These are phyloP conservation scores for Melinaea marsaeus DNA, from an alignment of 2,888 invertebrate genomes.

Conservation along the genomic window DNA sequence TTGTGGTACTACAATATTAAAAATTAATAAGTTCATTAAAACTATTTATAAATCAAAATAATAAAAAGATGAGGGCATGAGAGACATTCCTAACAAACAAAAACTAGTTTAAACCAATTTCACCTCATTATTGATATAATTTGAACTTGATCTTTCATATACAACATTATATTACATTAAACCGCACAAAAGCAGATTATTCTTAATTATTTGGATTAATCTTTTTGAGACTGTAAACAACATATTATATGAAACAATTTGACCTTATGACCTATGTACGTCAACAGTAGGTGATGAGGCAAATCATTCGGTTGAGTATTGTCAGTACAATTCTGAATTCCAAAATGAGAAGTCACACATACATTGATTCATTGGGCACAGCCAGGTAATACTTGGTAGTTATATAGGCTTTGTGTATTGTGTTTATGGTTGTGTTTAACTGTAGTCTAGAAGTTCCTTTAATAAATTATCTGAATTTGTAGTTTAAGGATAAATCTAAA, in stretches of 20 bases:
- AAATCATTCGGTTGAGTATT: constrained; percentile 61
- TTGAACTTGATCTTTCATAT: constrained; percentile 36
- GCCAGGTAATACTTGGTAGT: constrained; percentile 63
- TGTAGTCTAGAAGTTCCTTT: background rate
- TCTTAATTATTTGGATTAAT: constrained; percentile 30
- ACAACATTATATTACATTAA: constrained; percentile 9
- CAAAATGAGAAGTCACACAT: constrained; percentile 75
- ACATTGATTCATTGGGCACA: constrained; percentile 68
- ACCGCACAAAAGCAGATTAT: constrained; percentile 22
- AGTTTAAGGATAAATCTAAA: too few relatives aligned
- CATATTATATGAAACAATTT: constrained; percentile 33
- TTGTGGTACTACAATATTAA: too few relatives aligned
- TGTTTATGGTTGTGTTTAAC: constrained; percentile 28
- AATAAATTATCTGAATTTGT: too few relatives aligned
- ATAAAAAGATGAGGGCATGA: background rate
- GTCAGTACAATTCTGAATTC: constrained; percentile 69
- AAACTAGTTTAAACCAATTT: constrained; percentile 29
- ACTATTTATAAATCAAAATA: background rate
- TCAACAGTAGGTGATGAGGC: constrained; percentile 76
- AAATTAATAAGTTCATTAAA: too few relatives aligned
- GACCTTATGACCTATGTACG: constrained; percentile 70
- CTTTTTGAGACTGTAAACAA: constrained; percentile 17
- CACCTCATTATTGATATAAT: constrained; percentile 36
- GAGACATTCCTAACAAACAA: background rate
- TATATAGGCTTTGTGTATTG: constrained; percentile 33